Base-by-base conservation (phyloP, 2,113 vertebrate genomes). In the Mastomys coucha region DNA sequence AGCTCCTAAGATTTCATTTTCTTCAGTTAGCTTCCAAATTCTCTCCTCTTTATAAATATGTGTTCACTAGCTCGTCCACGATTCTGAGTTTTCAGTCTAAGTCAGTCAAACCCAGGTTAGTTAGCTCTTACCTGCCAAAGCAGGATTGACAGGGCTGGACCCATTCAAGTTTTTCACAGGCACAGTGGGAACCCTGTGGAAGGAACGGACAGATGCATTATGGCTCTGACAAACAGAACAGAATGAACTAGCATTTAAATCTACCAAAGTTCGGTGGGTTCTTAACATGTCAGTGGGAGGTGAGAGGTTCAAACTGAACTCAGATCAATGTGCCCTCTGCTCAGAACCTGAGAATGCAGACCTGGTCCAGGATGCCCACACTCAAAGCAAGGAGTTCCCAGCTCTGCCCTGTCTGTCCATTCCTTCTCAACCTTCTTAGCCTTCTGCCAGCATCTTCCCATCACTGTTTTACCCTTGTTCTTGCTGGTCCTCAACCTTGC, bases 161-260 rank as follows among this genome's bases (percentile, higher is more conserved):
- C 99, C 99, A 2, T 99, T 99, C 31, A 99, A 99, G 97, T 99
- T 99, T 98, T 99, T 99, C 98, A 99, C 99, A 0, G 99, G 99
- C 80, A 99, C 99, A 0, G 99, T 99, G 67, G 99, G 99, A 67
- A 99, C 99, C 65, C 99, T 99, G 95, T 0, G 1, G 85, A 67
- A 88, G 51, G 60, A 96, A 96, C 91, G 77, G 93, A 88, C 26
- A 96, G 6, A 51, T 0, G 1, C 7, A 0, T 92, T 36, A 75
- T 0, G 17, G 5, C 24, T 53, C 60, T 36, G 53, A 45, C 51
- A 42, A 14, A 33, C 3, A 2, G 58, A 65, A 36, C 2, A 56
- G 42, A 75, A 73, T 19, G 33, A 60, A 45, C 14, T 33, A 1
- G 7, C 0, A 20, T 13, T 2, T 5, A 39, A 17, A 2, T 11